Base-by-base conservation (phyloP, 2,888 invertebrate species). In the Molanna angustata region DNA sequence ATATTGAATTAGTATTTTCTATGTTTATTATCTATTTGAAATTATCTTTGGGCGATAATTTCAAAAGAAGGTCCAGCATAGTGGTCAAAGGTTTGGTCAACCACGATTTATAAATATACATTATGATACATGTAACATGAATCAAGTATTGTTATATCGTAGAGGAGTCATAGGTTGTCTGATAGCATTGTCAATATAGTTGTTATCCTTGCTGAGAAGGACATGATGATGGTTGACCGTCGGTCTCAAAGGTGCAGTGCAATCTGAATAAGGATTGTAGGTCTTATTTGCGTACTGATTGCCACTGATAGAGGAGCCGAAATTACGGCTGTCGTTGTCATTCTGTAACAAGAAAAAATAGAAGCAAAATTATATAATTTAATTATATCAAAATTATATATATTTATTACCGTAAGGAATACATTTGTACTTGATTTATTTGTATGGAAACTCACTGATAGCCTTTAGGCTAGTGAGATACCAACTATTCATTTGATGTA, bases 111-210 rank as follows among this genome's bases (percentile, higher is more conserved):
- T n/a, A n/a, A n/a, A n/a, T n/a, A n/a, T n/a, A n/a, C n/a, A n/a
- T n/a, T n/a, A n/a, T n/a, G n/a, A 11, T 27, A 27, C 27, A 27
- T 4, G 6, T 18, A 40, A 18, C 18, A 18, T 40, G 16, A 4
- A 20, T 48, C 47, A 48, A n/a, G 40, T 27, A 39, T 48, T 48
- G 11, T 37, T 35, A 48, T 27, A 48, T 37, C 27, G 21, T 1
- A 39, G 39, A 14, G 27, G 40, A 39, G 39, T 39, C 6, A 48
- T 27, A 1, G 47, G 47, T 22, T 13, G 21, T 18, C 47, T 48
- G n/a, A n/a, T n/a, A 22, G 47, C 21, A 6, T 48, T 39, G 39
- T 39, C 47, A 32, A 19, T 18, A 27, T 39, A 48, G 31, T n/a
- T 39, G 32, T 39, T 13, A 17, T 40, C 33, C 9, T 14, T 17